Evolutionary conservation across 64 coral and sea anemone genomes (phyloP).

Genomic region (Montipora sp.): DNA sequence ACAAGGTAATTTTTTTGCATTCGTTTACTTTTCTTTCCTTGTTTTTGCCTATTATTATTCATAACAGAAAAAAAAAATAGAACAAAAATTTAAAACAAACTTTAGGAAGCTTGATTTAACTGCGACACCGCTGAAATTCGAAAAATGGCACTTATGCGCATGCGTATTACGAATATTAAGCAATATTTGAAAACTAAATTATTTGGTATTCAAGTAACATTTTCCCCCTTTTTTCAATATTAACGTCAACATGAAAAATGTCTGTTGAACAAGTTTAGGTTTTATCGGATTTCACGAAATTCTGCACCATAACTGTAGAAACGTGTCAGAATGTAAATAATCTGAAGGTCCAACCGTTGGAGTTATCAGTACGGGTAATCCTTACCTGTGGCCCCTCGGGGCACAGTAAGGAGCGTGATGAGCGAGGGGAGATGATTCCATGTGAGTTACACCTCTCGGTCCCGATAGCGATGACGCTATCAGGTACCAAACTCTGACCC

Average conservation of each 20-base stretch:
- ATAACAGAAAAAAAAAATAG: too few relatives aligned
- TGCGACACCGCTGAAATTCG: neutral
- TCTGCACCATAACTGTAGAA: neutral
- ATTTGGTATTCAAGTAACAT: too few relatives aligned
- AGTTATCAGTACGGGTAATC: constrained; percentile 90
- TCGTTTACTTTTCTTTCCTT: too few relatives aligned
- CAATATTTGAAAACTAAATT: too few relatives aligned
- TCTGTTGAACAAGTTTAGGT: neutral
- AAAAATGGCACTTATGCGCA: neutral
- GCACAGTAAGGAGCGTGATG: constrained; percentile 93
- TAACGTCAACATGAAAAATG: too few relatives aligned
- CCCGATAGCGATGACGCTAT: constrained; percentile 62
- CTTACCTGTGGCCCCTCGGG: constrained; percentile 84
- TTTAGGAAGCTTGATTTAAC: neutral
- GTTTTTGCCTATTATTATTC: too few relatives aligned
- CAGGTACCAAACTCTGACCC: constrained; percentile 55
- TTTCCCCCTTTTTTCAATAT: too few relatives aligned
- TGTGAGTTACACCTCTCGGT: constrained; percentile 85
- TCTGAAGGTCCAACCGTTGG: fast-evolving
- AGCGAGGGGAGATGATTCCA: constrained; percentile 72
- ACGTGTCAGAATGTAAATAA: neutral
- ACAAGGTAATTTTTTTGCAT: too few relatives aligned
- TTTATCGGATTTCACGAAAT: neutral
- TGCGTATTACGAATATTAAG: neutral
- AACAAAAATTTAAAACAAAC: too few relatives aligned